Evolutionary conservation across 2,113 vertebrate species (phyloP), one percentile per base, ranked within the genome.

Genomic region (Nycticorax nycticorax): DNA sequence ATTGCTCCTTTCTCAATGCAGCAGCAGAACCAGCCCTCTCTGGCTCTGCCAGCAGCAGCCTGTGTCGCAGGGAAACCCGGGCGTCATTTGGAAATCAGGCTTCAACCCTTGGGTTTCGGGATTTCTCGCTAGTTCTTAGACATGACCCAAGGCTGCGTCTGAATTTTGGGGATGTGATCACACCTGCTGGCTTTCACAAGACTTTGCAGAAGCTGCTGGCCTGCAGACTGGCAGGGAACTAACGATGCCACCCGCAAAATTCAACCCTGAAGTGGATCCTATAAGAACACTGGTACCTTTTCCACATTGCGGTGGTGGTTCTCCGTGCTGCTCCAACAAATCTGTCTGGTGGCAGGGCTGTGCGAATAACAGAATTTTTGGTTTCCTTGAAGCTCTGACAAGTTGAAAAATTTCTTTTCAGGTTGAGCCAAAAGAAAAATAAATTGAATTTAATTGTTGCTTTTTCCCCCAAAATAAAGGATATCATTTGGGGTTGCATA

Each of bases 321-420:
- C n/a, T 94, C 59, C 0, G 1, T 2, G 3, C 67, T 35, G 55
- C 62, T 47, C 30, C 2, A 2, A 16, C 48, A 28, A 3, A 21
- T 59, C 56, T 53, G 10, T n/a, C 48, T 72, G 52, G 27, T 1
- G 5, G 30, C 32, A 43, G 47, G 41, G 24, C 82, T 86, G 33
- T 48, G 50, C 62, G 67, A 88, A 33, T 66, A 37, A 59, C 9
- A 35, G 48, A 41, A 56, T 43, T 57, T 74, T 75, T 75, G 7
- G 68, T 77, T 89, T 93, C 56, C 50, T 17, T 74, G 56, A 84
- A 88, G 72, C 52, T 71, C 50, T 52, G 68, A 84, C 26, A 92
- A 85, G 77, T n/a, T 30, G 83, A 86, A 93, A 83, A 92, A 84
- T 71, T 78, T 67, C 12, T 84, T 91, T 92, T 78, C 56, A 63